A percentile compares a stretch with the other conserved stretches of the same genome.
Evolutionary conservation across 2,888 invertebrate genomes (phyloP).

Genomic region (Lagria hirta): DNA sequence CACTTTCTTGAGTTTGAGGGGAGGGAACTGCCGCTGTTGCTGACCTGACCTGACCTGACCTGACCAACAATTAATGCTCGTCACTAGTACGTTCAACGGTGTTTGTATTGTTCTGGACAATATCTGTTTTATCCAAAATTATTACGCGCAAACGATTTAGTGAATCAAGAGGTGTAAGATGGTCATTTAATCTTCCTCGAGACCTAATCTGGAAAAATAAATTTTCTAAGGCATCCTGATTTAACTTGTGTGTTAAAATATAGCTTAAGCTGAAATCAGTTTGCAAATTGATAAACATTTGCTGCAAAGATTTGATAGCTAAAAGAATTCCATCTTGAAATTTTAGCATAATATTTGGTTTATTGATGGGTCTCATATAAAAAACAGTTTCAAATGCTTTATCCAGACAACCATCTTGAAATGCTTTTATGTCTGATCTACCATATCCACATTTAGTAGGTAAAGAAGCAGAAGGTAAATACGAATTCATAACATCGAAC

Average conservation of each 20-base stretch:
- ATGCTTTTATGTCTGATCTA: not conserved
- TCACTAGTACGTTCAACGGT: not conserved
- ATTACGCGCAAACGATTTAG: constrained; percentile 30
- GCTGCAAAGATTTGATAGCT: constrained; percentile 15
- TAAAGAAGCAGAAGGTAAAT: not conserved
- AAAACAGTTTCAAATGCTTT: not conserved
- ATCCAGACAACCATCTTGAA: not conserved
- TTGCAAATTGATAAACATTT: not conserved
- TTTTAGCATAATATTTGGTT: constrained; percentile 7
- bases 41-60: no score
- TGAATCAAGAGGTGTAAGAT: constrained; percentile 32
- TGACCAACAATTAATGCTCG: constrained; percentile 1
- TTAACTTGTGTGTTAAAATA: constrained; percentile 14
- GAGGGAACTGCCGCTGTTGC: not conserved
- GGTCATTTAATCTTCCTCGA: constrained; percentile 32
- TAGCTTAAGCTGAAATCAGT: not conserved
- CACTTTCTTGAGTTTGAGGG: not conserved
- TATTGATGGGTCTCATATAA: constrained; percentile 13
- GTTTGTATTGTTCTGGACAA: constrained; percentile 2
- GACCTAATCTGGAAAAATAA: constrained; percentile 28
- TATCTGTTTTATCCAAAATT: constrained; percentile 30
- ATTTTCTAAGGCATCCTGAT: constrained; percentile 26
- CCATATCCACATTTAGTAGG: constrained; percentile 3
- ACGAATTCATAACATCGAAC: constrained; percentile 2
- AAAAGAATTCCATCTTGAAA: constrained; percentile 24